phyloP scores from a whole-genome alignment of 1,140 invertebrate species.

The Scaptodrosophila lebanonensis region DNA sequence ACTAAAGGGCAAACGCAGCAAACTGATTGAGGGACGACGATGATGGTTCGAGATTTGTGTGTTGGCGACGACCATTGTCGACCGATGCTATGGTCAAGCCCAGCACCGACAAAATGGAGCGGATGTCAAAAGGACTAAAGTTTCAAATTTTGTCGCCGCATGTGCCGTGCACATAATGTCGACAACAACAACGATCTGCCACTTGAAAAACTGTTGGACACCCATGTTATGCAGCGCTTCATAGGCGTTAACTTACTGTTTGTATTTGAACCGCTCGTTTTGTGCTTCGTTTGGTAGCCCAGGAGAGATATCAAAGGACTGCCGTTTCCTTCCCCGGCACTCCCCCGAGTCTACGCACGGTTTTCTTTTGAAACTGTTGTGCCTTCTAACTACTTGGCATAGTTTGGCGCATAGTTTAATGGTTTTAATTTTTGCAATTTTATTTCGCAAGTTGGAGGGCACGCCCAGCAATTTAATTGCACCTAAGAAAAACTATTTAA shows the following conservation, averaged over 20 bases:
- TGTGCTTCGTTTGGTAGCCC: slow-evolving; percentile 17
- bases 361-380: slow-evolving; percentile 28
- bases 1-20: neutral
- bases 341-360: slow-evolving; percentile 25
- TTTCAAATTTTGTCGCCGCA: slow-evolving; percentile 42
- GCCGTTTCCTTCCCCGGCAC: slow-evolving; percentile 25
- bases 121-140: slow-evolving; percentile 73
- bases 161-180: slow-evolving; percentile 28
- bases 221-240: slow-evolving; percentile 20
- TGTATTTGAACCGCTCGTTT: slow-evolving; percentile 27
- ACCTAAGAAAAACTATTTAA: slow-evolving; percentile 32
- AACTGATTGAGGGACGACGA: too few relatives aligned
- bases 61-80: too few relatives aligned
- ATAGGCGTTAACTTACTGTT: slow-evolving; percentile 38
- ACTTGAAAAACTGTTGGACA: slow-evolving; percentile 46
- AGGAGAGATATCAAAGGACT: slow-evolving; percentile 42
- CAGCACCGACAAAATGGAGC: slow-evolving; percentile 69
- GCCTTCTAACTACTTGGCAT: slow-evolving; percentile 5
- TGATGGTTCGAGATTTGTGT: too few relatives aligned
- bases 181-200: slow-evolving; percentile 35
- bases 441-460: slow-evolving; percentile 37
- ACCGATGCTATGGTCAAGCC: slow-evolving; percentile 5
- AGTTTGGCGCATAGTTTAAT: slow-evolving; percentile 54
- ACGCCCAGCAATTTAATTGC: too few relatives aligned
- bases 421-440: slow-evolving; percentile 61